Conservation (phyloP, 2,888 invertebrate species). For the Hybos culiciformis region DNA sequence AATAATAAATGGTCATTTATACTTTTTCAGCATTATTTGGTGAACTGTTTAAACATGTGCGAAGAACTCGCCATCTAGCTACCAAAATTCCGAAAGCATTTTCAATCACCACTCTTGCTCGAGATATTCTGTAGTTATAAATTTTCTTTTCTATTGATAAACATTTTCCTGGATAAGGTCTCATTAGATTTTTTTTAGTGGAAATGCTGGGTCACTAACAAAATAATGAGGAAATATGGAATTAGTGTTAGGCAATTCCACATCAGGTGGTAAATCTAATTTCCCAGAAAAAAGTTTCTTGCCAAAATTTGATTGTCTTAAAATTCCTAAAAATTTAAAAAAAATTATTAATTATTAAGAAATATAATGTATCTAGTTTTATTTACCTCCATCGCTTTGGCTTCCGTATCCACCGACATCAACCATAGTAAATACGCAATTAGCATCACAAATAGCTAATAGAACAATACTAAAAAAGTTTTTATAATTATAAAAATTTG, state of each 20-base stretch:
- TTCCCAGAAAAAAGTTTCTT: background rate
- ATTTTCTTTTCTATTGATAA: background rate
- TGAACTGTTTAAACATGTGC: background rate
- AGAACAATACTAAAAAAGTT: constrained; percentile 14
- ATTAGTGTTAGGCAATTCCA: background rate
- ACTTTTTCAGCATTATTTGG: constrained; percentile 5
- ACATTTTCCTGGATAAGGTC: background rate
- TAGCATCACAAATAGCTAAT: constrained; percentile 14
- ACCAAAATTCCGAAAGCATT: background rate
- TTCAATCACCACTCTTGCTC: constrained; percentile 6
- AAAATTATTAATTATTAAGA: too few species aligned
- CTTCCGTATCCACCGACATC: background rate
- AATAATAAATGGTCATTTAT: too few species aligned
- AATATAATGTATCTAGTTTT: too few species aligned
- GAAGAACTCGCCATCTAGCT: background rate
- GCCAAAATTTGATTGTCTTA: background rate
- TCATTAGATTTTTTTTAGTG: background rate
- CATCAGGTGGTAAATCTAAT: background rate
- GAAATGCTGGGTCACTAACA: background rate
- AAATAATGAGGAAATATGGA: background rate
- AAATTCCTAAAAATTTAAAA: too few species aligned
- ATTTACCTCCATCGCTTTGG: background rate
- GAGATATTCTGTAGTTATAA: constrained; percentile 3
- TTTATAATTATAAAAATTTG: constrained; percentile 17
- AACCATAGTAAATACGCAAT: constrained; percentile 13